Percentiles rank a stretch among this genome's conserved stretches.
These are phyloP conservation scores for Colletes collaris DNA, from an alignment of 2,888 invertebrate genomes.

Conservation along the genomic window DNA sequence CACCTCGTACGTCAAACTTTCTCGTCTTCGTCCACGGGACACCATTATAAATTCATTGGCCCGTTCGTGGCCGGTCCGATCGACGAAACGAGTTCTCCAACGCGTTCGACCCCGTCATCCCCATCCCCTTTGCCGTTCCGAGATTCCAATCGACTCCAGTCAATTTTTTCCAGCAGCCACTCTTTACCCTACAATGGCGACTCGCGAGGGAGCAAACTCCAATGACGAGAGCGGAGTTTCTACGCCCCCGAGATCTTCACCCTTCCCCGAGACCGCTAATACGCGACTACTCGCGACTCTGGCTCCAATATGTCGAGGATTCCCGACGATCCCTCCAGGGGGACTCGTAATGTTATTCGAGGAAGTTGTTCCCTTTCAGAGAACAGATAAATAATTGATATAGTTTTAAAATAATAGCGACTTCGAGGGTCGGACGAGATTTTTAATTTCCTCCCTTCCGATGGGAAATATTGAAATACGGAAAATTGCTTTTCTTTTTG, in stretches of 20 bases:
- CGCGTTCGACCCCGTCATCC: neutral
- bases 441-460: no score
- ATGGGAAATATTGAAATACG: no score
- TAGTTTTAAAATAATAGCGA: no score
- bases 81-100: conserved; percentile 6
- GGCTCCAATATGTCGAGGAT: conserved; percentile 37
- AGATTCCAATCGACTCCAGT: no score
- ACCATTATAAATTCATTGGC: conserved; percentile 35
- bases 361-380: neutral
- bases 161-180: neutral
- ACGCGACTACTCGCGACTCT: conserved; percentile 29
- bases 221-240: neutral
- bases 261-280: conserved; percentile 8
- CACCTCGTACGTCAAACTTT: conserved; percentile 30
- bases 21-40: neutral
- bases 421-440: no score
- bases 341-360: conserved; percentile 9
- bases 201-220: neutral
- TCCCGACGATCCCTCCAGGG: conserved; percentile 15
- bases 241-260: neutral
- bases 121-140: no score
- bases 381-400: no score
- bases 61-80: neutral
- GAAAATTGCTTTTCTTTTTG: no score
- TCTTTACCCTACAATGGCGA: neutral